Percentiles rank a stretch among this genome's conserved stretches.
phyloP scores from a whole-genome alignment of 2,888 invertebrate genomes.

The Anaspis maculata region DNA sequence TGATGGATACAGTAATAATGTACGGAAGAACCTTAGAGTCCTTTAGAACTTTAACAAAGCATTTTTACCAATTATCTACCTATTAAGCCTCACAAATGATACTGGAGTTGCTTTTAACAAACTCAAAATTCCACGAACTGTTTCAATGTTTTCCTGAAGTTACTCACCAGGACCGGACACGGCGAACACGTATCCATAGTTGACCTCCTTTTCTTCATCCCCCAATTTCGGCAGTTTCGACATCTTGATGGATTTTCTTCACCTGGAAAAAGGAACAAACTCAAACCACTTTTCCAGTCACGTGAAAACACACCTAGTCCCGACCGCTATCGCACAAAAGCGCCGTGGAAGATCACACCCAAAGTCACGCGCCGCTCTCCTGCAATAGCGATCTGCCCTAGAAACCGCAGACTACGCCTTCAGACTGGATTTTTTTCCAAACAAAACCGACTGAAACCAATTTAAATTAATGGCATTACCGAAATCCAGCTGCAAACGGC shows the following conservation, averaged over 20 bases:
- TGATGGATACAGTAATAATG: too few species aligned
- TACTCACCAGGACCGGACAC: slow-evolving; percentile 94
- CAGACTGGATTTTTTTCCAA: slow-evolving; percentile 1
- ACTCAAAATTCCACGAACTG: too few species aligned
- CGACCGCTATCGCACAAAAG: slow-evolving; percentile 6
- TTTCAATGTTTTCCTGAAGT: too few species aligned
- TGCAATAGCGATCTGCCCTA: slow-evolving; percentile 7
- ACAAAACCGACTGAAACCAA: too few species aligned
- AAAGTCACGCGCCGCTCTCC: slow-evolving; percentile 13
- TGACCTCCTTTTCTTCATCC: slow-evolving; percentile 79
- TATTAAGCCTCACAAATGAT: too few species aligned
- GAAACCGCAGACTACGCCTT: slow-evolving; percentile 23
- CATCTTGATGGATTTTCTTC: slow-evolving; percentile 49
- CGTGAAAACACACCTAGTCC: slow-evolving; percentile 13
- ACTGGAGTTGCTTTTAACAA: too few species aligned
- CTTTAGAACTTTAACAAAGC: neutral
- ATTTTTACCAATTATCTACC: too few species aligned
- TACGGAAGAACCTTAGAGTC: too few species aligned
- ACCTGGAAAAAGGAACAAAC: slow-evolving; percentile 12
- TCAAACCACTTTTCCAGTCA: slow-evolving; percentile 6
- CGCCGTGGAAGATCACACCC: neutral
- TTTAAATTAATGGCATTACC: too few species aligned
- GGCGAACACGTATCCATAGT: slow-evolving; percentile 91
- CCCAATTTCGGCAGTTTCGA: slow-evolving; percentile 62
- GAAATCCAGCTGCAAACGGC: too few species aligned